Percentiles rank a stretch among this genome's conserved stretches.
These are phyloP conservation scores for Chelidonichthys spinosus DNA, from an alignment of 2,797 vertebrate species.

Conservation along the genomic window DNA sequence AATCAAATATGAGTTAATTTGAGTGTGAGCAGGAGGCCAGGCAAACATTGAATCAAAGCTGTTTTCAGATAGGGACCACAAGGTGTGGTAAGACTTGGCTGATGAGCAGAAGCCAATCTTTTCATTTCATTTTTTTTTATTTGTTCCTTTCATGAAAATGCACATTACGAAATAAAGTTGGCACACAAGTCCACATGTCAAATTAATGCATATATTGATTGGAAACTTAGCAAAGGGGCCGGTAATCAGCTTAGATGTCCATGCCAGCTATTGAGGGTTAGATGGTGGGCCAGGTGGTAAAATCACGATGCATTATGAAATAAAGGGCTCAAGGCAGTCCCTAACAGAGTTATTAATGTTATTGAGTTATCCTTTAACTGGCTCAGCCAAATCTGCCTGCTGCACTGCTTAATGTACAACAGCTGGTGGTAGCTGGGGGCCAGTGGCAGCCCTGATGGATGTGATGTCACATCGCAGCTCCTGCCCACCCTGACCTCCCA, in stretches of 20 bases:
- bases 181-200: too few species aligned
- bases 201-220: too few species aligned
- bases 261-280: slow-evolving; percentile 48
- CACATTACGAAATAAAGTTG: too few species aligned
- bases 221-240: too few species aligned
- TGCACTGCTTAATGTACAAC: slow-evolving; percentile 84
- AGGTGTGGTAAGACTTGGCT: slow-evolving; percentile 57
- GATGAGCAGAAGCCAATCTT: slow-evolving; percentile 56
- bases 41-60: slow-evolving; percentile 20
- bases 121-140: too few species aligned
- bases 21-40: slow-evolving; percentile 31
- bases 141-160: too few species aligned
- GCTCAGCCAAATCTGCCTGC: slow-evolving; percentile 81
- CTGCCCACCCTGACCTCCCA: slow-evolving; percentile 62
- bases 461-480: slow-evolving; percentile 57
- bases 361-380: slow-evolving; percentile 84
- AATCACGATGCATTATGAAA: slow-evolving; percentile 78
- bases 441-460: slow-evolving; percentile 71
- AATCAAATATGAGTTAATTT: too few species aligned
- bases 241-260: slow-evolving; percentile 76
- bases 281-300: slow-evolving; percentile 47
- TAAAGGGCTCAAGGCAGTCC: slow-evolving; percentile 75
- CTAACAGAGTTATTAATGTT: slow-evolving; percentile 75
- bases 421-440: slow-evolving; percentile 79
- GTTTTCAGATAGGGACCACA: slow-evolving; percentile 41